Conservation (phyloP, 2,113 vertebrate genomes). For the Lagopus leucura region DNA sequence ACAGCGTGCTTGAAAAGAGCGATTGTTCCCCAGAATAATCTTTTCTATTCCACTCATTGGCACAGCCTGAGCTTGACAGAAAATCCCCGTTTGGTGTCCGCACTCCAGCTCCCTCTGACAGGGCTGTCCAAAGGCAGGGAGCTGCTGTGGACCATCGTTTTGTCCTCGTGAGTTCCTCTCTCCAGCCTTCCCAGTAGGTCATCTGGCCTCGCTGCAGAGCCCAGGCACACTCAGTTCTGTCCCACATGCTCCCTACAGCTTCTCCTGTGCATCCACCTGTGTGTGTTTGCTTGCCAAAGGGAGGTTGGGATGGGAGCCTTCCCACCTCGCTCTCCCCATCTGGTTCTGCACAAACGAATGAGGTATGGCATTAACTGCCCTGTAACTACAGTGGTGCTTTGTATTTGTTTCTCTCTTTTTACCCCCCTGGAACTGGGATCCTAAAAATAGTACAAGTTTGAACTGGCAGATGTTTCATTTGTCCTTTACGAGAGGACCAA, state of each 20-base stretch:
- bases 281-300: fast-evolving
- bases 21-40: not conserved
- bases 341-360: fast-evolving
- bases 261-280: not conserved
- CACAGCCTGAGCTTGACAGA: not conserved
- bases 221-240: not conserved
- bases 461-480: constrained; percentile 80
- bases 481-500: constrained; percentile 75
- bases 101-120: fast-evolving
- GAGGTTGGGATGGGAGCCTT: not conserved
- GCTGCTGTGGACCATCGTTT: not conserved
- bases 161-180: not conserved
- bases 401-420: constrained; percentile 16
- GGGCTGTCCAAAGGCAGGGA: not conserved
- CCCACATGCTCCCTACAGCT: not conserved
- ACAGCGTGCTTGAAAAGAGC: not conserved
- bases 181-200: not conserved
- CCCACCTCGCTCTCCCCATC: not conserved
- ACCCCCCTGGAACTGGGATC: constrained; percentile 45
- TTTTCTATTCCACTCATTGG: not conserved
- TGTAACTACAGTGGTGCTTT: not conserved
- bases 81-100: no score
- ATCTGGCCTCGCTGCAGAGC: no score
- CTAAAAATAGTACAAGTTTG: constrained; percentile 78
- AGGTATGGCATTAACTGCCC: not conserved